These are phyloP conservation scores for Zonotrichia leucophrys DNA, from an alignment of 2,113 vertebrate species.

Conservation along the genomic window DNA sequence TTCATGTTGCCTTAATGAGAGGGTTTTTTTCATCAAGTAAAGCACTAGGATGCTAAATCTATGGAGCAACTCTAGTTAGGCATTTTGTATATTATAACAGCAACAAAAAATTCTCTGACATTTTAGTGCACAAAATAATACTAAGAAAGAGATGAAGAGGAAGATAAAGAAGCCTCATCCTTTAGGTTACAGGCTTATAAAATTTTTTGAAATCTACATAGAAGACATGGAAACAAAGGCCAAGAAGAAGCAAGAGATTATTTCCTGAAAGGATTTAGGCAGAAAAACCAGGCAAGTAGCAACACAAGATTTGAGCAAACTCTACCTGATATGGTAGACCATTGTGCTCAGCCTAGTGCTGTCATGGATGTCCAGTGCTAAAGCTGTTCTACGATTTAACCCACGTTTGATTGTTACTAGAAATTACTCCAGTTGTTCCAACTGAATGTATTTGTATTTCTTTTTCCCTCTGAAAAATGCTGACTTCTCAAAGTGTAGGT, in stretches of 20 bases:
- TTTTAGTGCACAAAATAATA: neutral
- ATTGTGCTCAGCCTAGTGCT: neutral
- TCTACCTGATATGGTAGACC: neutral
- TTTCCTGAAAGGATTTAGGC: neutral
- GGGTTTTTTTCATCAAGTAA: neutral
- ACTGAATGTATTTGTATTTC: neutral
- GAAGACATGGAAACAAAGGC: neutral
- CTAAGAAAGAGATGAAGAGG: neutral
- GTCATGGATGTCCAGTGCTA: neutral
- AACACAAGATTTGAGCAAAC: neutral
- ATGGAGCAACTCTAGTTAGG: neutral
- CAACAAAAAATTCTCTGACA: neutral
- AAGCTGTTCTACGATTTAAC: neutral
- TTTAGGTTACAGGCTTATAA: neutral
- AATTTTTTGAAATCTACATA: neutral
- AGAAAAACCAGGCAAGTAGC: neutral
- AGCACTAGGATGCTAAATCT: neutral
- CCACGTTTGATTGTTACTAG: neutral
- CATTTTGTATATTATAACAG: neutral
- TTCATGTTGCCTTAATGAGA: neutral
- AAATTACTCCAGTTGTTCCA: neutral
- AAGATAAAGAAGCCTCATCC: neutral
- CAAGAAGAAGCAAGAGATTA: neutral
- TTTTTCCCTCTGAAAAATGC: slow-evolving; percentile 42
- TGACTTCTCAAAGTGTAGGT: slow-evolving; percentile 19